Conservation (phyloP, 2,797 vertebrate genomes). For the Mormyrops attenuatus region DNA sequence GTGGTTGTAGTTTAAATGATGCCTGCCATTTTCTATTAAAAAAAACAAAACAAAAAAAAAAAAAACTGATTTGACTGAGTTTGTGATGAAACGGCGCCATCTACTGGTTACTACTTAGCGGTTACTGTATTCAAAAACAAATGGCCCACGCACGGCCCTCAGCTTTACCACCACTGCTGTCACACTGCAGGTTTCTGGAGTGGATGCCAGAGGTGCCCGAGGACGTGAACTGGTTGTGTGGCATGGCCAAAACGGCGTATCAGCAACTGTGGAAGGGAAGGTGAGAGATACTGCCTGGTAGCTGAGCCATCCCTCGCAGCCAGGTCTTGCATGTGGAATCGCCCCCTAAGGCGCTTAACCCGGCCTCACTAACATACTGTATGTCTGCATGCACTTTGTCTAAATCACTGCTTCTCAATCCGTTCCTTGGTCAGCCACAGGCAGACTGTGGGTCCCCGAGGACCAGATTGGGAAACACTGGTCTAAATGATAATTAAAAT, state of each 20-base stretch:
- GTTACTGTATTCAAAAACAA: neutral
- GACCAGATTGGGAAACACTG: neutral
- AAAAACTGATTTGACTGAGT: neutral
- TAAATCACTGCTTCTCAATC: neutral
- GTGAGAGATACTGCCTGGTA: slow-evolving; percentile 11
- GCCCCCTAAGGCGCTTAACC: neutral
- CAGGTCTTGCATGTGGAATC: neutral
- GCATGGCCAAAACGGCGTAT: slow-evolving; percentile 60
- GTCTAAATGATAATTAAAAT: neutral
- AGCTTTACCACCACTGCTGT: neutral
- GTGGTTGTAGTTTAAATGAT: neutral
- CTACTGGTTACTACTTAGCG: neutral
- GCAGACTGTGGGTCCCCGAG: too few species aligned
- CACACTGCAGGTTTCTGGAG: slow-evolving; percentile 66
- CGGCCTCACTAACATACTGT: neutral
- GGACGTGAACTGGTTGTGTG: slow-evolving; percentile 71
- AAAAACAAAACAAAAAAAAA: neutral
- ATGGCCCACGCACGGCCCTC: neutral
- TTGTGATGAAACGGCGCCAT: neutral
- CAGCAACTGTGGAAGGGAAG: slow-evolving; percentile 49
- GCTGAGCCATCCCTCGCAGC: too few species aligned
- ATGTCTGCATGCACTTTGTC: neutral
- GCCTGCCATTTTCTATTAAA: neutral
- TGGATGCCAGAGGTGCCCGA: slow-evolving; percentile 83
- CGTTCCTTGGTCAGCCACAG: neutral